These are phyloP conservation scores for Ranitomeya imitator DNA, from an alignment of 2,113 vertebrate genomes.

Conservation along the genomic window DNA sequence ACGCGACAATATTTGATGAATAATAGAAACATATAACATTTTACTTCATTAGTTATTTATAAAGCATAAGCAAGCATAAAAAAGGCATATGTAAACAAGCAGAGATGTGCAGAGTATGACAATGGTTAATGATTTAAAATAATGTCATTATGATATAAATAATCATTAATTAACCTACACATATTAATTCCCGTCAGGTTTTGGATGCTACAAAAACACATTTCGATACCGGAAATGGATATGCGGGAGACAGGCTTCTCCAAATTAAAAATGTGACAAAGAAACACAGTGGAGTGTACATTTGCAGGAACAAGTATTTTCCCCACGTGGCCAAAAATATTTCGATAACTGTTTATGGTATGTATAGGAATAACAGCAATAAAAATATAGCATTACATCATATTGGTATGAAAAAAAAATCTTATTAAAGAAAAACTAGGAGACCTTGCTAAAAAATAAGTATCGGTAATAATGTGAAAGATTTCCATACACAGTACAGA, in stretches of 20 bases:
- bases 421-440: too few relatives aligned
- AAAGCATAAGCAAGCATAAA: too few relatives aligned
- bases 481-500: too few relatives aligned
- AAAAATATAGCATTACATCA: too few relatives aligned
- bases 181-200: constrained; percentile 3
- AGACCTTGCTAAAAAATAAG: too few relatives aligned
- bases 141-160: background rate
- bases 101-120: background rate
- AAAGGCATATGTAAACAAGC: too few relatives aligned
- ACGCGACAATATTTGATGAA: too few relatives aligned
- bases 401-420: too few relatives aligned
- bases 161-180: background rate
- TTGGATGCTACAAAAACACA: background rate
- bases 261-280: constrained; percentile 74
- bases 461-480: too few relatives aligned
- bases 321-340: constrained; percentile 44
- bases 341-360: constrained; percentile 76
- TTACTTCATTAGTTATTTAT: too few relatives aligned
- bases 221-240: background rate
- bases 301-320: constrained; percentile 68
- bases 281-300: constrained; percentile 76
- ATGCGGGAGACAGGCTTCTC: background rate
- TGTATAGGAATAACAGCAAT: constrained; percentile 57
- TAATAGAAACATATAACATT: too few relatives aligned
- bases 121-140: background rate